Evolutionary conservation across 2,797 vertebrate genomes (phyloP).

Genomic region (Fringilla coelebs): DNA sequence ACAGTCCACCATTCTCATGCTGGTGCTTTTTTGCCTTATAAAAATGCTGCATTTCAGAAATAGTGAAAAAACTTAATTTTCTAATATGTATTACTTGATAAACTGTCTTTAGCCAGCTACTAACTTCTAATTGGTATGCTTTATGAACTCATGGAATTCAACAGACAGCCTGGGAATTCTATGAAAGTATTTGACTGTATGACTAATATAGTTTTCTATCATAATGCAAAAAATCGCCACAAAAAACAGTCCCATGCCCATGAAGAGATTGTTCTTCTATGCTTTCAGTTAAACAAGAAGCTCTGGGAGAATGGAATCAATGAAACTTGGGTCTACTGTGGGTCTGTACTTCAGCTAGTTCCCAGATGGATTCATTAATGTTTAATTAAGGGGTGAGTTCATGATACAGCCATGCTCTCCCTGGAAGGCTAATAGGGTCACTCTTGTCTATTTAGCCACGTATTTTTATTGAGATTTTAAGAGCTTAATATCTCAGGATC

Average conservation of each 20-base stretch:
- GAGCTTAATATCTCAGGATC: slow-evolving; percentile 20
- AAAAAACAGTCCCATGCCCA: background rate
- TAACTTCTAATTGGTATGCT: background rate
- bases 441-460: background rate
- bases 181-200: background rate
- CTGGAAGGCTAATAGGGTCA: slow-evolving; percentile 42
- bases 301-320: background rate
- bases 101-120: background rate
- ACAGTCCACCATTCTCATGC: background rate
- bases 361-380: slow-evolving; percentile 42
- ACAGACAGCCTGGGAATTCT: background rate
- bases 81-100: background rate
- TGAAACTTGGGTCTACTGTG: background rate
- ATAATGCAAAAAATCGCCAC: background rate
- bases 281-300: background rate
- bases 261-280: background rate
- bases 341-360: background rate
- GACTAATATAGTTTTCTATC: background rate
- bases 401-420: slow-evolving; percentile 19
- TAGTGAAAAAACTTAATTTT: background rate
- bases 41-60: background rate
- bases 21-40: background rate
- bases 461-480: slow-evolving; percentile 44
- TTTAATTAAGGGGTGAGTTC: slow-evolving; percentile 33
- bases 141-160: background rate